Base-by-base conservation (phyloP, 2,888 invertebrate species). In the Caenorhabditis sp. region DNA sequence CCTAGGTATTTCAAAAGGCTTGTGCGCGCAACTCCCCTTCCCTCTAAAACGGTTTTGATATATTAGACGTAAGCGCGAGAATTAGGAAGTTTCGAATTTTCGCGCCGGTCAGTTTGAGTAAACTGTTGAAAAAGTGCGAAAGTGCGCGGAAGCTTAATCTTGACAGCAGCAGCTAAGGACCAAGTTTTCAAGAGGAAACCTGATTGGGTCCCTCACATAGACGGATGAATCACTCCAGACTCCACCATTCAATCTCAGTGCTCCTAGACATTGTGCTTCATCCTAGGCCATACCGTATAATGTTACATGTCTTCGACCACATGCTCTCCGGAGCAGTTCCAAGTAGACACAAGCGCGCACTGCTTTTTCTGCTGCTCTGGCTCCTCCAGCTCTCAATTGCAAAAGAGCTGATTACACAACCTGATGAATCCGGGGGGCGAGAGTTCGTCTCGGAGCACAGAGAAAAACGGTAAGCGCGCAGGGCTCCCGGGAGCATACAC, bases 361-460 rank as follows among this genome's bases (percentile, higher is more conserved):
- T 54, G 47, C 47, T 47, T 47, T 47, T 47, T 47, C 56, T 74
- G 41, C 73, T 73, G 51, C 35, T 58, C 59, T 49, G n/a, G 35
- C 63, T 73, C 26, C 35, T 58, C 22, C 28, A 56, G 16, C 51
- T 63, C 51, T 66, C 66, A 58, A 56, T 68, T 68, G 58, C 47
- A 56, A 77, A 69, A 69, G 66, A 61, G 76, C 56, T 79, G 79
- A 79, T 79, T 79, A 79, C 70, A 70, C 79, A 79, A 79, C 79
- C 70, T 79, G 70, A 70, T 70, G 70, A 79, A 79, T 70, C 64
- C 70, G 56, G 64, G 64, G 70, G 72, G 79, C 26, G 63, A 19
- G 61, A n/a, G n/a, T n/a, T n/a, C 14, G 51, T 44, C 44, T 14
- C 16, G 38, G 38, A 12, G 24, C 41, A 54, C 41, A 69, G 38